A percentile compares a stretch with the other conserved stretches of the same genome.
These are phyloP conservation scores for Moxostoma hubbsi DNA, from an alignment of 2,797 vertebrate genomes.

Conservation along the genomic window DNA sequence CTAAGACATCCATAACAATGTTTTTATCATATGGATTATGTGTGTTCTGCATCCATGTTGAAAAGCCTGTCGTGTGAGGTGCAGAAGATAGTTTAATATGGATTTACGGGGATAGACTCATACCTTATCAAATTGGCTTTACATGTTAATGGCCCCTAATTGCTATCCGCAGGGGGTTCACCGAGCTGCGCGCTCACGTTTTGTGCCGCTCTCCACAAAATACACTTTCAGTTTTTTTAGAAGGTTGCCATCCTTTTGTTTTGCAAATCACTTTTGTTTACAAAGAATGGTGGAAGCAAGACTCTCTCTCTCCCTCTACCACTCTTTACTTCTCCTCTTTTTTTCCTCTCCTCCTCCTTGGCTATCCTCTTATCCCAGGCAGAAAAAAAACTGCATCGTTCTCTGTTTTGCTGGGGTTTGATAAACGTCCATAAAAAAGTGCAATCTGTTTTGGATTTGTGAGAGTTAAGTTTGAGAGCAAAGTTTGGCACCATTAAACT, in stretches of 20 bases:
- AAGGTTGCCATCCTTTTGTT: conserved; percentile 83
- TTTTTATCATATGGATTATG: conserved; percentile 81
- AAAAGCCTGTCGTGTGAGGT: conserved; percentile 75
- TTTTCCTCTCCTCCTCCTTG: not conserved
- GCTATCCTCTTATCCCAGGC: conserved; percentile 42
- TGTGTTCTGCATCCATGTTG: conserved; percentile 71
- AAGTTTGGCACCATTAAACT: conserved; percentile 96
- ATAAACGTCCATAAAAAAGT: conserved; percentile 81
- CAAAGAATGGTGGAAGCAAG: conserved; percentile 77
- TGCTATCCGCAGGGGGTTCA: conserved; percentile 79
- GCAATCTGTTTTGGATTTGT: conserved; percentile 87
- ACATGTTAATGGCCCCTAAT: conserved; percentile 86
- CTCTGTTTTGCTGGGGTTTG: conserved; percentile 75
- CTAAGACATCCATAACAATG: conserved; percentile 76
- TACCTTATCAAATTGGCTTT: conserved; percentile 87
- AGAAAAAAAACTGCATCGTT: conserved; percentile 42
- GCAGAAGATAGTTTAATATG: conserved; percentile 77
- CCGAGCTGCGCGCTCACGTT: conserved; percentile 63
- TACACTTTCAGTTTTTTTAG: conserved; percentile 74
- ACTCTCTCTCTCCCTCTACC: conserved; percentile 52
- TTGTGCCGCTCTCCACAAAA: conserved; percentile 71
- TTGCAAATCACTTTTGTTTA: conserved; percentile 87
- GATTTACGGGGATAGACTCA: conserved; percentile 77
- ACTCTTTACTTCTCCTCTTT: conserved; percentile 48
- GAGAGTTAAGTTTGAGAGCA: conserved; percentile 88